These are phyloP conservation scores for Drosophila auraria DNA, from an alignment of 1,140 invertebrate species.

Conservation along the genomic window DNA sequence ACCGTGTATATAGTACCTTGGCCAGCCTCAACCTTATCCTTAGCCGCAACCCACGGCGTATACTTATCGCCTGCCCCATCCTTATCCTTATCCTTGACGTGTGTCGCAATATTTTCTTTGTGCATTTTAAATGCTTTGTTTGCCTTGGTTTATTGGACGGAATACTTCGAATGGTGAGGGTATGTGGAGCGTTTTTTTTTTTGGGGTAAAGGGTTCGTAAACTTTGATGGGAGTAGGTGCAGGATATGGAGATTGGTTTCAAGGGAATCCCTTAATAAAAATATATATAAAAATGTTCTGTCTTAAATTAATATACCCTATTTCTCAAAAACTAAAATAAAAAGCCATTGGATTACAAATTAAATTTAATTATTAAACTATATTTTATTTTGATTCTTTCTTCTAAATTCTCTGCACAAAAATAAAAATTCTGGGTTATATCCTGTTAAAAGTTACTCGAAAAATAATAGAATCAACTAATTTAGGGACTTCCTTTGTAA, in stretches of 20 bases:
- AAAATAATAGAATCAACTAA: too few species aligned
- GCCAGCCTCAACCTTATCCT: constrained; percentile 43
- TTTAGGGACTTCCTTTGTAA: neutral
- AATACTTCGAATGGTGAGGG: constrained; percentile 29
- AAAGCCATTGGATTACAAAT: accelerated
- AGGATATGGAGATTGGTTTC: too few species aligned
- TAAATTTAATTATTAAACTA: too few species aligned
- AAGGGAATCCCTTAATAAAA: neutral
- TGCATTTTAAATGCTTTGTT: constrained; percentile 76
- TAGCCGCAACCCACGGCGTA: constrained; percentile 12
- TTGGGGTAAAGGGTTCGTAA: constrained; percentile 8
- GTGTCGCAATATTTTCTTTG: constrained; percentile 73
- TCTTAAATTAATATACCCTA: neutral
- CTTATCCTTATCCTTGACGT: constrained; percentile 41
- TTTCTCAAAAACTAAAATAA: neutral
- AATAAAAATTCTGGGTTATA: too few species aligned
- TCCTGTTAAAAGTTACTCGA: too few species aligned
- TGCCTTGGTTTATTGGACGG: constrained; percentile 59
- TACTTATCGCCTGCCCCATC: constrained; percentile 36
- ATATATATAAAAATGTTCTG: too few species aligned
- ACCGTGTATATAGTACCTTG: constrained; percentile 10
- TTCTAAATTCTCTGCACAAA: neutral
- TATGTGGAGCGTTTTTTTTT: neutral
- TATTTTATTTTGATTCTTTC: too few species aligned
- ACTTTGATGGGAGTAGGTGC: neutral